Evolutionary conservation across 2,888 invertebrate species (phyloP), one percentile per base, ranked within the genome.

Genomic region (Eurois occulta): DNA sequence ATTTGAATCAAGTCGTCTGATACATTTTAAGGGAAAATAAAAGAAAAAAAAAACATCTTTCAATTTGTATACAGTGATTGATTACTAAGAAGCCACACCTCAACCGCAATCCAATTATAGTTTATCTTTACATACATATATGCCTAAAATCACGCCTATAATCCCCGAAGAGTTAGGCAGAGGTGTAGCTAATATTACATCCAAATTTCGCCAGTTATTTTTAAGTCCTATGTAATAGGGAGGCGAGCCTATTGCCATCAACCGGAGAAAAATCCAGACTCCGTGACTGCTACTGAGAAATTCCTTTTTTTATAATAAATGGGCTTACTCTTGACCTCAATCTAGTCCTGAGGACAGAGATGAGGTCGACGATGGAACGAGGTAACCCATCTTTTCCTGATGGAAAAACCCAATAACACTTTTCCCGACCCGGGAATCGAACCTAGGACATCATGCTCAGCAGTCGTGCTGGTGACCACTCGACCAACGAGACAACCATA

Each of bases 71-170:
- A 52, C 46, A 46, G 16, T 5, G 18, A 46, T 46, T 52, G 24
- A 62, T 72, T 46, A 38, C 21, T 46, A 52, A 48, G 28, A 81
- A 76, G 11, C 38, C 41, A 66, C 35, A 43, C 18, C 58, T 68
- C 24, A 68, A 6, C 7, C 16, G 0, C 8, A 41, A 38, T 66
- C 60, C 43, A 32, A 66, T 38, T 66, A 78, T 66, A 83, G 78
- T 66, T 60, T 62, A 60, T 28, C 24, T 52, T 52, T 3, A 10
- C 10, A 24, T 10, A 24, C 24, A 24, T 52, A n/a, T n/a, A n/a
- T n/a, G n/a, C n/a, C n/a, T n/a, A 4, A 24, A 10, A 10, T 52
- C 24, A 24, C 52, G 52, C 11, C 3, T 52, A 10, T n/a, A 11
- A 11, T 24, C 10, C 24, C 52, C 24, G 24, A 52, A 24, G 52